Evolutionary conservation across 2,797 vertebrate genomes (phyloP).

Genomic region (Chloroceryle amazona): DNA sequence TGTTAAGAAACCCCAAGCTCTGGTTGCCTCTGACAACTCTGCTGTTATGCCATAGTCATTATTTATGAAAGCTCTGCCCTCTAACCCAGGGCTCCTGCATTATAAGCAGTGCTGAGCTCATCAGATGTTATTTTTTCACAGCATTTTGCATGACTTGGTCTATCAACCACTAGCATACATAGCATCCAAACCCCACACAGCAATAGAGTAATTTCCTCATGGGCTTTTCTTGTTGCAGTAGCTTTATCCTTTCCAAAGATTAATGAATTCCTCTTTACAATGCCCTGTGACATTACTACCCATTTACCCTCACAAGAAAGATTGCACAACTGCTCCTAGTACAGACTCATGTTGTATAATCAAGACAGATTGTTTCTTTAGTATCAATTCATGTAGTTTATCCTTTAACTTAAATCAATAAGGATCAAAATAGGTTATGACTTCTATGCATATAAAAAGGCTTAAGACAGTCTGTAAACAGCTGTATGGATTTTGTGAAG

Average conservation of each 20-base stretch:
- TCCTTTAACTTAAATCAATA: slow-evolving; percentile 33
- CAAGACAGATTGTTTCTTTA: slow-evolving; percentile 19
- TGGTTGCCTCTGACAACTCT: not conserved
- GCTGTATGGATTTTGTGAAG: slow-evolving; percentile 15
- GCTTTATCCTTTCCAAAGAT: slow-evolving; percentile 13
- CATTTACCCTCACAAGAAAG: not conserved
- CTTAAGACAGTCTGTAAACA: not conserved
- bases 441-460: not conserved
- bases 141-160: not conserved
- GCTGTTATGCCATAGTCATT: rapidly evolving
- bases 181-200: not conserved
- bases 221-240: not conserved
- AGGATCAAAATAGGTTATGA: not conserved
- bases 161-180: not conserved
- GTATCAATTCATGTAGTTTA: not conserved
- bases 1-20: not conserved
- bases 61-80: not conserved
- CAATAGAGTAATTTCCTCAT: not conserved
- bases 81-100: not conserved
- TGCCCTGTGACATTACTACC: not conserved
- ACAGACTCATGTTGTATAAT: not conserved
- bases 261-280: not conserved
- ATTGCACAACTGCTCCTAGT: not conserved
- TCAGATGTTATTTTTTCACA: not conserved
- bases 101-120: not conserved